Percentiles rank a stretch among this genome's conserved stretches.
These are phyloP conservation scores for Antigone vipio DNA, from an alignment of 2,113 vertebrate genomes.

Conservation along the genomic window DNA sequence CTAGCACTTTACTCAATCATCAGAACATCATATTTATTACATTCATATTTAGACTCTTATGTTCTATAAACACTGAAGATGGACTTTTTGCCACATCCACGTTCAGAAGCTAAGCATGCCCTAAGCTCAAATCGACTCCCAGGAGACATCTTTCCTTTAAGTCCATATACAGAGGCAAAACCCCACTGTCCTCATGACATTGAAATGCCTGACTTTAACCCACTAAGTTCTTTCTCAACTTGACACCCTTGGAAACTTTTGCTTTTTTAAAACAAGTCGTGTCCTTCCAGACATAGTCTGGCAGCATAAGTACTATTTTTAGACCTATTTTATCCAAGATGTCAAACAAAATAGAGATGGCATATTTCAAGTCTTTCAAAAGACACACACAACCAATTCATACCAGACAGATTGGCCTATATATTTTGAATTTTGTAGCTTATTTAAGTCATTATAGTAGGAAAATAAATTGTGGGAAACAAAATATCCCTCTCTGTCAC, in stretches of 20 bases:
- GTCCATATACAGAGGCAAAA: not conserved
- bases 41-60: not conserved
- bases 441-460: not conserved
- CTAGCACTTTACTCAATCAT: not conserved
- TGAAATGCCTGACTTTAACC: not conserved
- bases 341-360: not conserved
- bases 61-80: not conserved
- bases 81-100: not conserved
- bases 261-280: not conserved
- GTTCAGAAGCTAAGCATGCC: not conserved
- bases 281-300: not conserved
- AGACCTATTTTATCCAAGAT: not conserved
- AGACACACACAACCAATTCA: not conserved
- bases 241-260: not conserved
- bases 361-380: not conserved
- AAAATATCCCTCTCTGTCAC: not conserved
- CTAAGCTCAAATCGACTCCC: not conserved
- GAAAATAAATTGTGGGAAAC: not conserved
- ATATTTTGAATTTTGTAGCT: not conserved
- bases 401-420: not conserved
- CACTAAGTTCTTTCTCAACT: rapidly evolving
- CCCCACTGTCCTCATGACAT: not conserved
- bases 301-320: not conserved
- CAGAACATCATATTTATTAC: not conserved
- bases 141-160: not conserved